Evolutionary conservation across 1,140 invertebrate species (phyloP).

Genomic region (Daktulosphaira vitifoliae): DNA sequence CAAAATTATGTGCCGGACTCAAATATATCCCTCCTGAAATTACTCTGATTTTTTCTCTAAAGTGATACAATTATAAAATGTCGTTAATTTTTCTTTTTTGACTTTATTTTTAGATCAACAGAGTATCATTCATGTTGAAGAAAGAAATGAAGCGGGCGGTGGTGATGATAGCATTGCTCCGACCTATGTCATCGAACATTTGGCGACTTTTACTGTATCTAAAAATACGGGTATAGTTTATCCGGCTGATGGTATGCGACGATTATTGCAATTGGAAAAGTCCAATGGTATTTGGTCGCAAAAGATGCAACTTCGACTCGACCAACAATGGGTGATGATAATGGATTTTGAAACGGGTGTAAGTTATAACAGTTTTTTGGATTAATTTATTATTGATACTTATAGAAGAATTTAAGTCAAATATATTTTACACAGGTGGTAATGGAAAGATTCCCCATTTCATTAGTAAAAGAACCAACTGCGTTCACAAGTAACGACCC

Average conservation of each 20-base stretch:
- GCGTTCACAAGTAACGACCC: constrained; percentile 94
- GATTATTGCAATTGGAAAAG: constrained; percentile 91
- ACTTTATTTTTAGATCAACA: too few species aligned
- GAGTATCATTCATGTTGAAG: constrained; percentile 21
- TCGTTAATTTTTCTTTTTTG: too few species aligned
- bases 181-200: constrained; percentile 86
- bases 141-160: constrained; percentile 31
- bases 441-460: constrained; percentile 90
- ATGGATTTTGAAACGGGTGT: constrained; percentile 95
- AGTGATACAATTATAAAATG: too few species aligned
- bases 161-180: constrained; percentile 52
- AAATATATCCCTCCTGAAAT: too few species aligned
- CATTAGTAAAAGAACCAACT: constrained; percentile 86
- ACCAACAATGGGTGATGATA: constrained; percentile 78
- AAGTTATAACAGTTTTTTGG: constrained; percentile 42
- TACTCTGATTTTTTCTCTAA: too few species aligned
- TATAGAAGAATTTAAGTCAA: too few species aligned
- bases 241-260: constrained; percentile 88
- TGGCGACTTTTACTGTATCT: constrained; percentile 94
- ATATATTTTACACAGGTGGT: constrained; percentile 59
- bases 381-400: background rate
- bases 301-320: constrained; percentile 87
- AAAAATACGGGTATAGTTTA: constrained; percentile 77
- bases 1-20: too few species aligned
- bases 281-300: constrained; percentile 98